Conservation (phyloP, 2,797 vertebrate species). For the Thripadectes ignobilis region DNA sequence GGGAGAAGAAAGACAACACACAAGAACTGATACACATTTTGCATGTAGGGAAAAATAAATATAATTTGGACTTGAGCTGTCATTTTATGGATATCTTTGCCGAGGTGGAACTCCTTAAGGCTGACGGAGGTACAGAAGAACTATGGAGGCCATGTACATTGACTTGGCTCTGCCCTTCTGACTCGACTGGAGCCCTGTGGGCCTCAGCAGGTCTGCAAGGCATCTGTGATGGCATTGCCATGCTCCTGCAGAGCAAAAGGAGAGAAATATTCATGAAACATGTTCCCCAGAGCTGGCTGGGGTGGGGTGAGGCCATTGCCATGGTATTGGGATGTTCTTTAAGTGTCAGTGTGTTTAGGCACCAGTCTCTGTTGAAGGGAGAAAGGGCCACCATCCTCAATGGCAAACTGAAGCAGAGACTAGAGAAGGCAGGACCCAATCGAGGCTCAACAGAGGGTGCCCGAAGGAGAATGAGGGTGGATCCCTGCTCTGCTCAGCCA, state of each 20-base stretch:
- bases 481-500: background rate
- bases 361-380: background rate
- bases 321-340: background rate
- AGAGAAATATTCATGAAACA: background rate
- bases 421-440: background rate
- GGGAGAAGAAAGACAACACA: background rate
- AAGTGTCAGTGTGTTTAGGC: background rate
- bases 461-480: background rate
- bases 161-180: background rate
- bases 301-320: background rate
- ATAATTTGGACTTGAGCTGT: background rate
- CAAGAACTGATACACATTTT: background rate
- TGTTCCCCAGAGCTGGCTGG: background rate
- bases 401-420: background rate
- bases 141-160: rapidly evolving
- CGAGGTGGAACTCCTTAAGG: background rate
- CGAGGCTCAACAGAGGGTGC: background rate
- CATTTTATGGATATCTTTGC: background rate
- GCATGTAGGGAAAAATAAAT: background rate
- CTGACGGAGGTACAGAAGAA: background rate
- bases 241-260: background rate
- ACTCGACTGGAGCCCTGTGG: background rate
- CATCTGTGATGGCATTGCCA: background rate
- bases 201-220: background rate
- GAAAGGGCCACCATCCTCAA: background rate